These are phyloP conservation scores for Leucopsar rothschildi DNA, from an alignment of 2,113 vertebrate genomes.

Conservation along the genomic window DNA sequence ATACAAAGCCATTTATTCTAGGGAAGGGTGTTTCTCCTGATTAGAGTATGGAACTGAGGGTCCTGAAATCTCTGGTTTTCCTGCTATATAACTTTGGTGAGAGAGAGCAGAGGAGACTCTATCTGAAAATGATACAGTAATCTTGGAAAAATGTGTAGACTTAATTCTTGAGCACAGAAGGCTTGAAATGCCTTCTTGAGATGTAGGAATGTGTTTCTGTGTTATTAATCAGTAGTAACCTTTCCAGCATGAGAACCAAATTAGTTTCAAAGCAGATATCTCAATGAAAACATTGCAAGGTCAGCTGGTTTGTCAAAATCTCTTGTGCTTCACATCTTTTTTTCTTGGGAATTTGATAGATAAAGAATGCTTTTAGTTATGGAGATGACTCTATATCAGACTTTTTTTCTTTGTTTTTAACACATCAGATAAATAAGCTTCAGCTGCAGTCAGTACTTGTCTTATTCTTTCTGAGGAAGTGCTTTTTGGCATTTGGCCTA, in stretches of 20 bases:
- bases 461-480: background rate
- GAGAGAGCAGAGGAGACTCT: accelerated
- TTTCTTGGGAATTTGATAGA: background rate
- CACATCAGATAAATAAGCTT: background rate
- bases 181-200: background rate
- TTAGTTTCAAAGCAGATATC: background rate
- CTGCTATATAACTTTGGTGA: background rate
- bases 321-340: background rate
- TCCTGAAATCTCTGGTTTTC: background rate
- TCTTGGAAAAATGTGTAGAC: background rate
- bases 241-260: background rate
- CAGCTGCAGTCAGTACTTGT: background rate
- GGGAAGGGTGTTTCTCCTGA: background rate
- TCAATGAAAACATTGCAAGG: background rate
- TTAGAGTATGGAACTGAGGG: background rate
- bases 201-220: background rate
- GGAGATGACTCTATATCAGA: background rate
- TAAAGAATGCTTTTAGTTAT: background rate
- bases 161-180: background rate
- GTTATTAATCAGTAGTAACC: background rate
- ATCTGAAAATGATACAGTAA: background rate
- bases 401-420: background rate
- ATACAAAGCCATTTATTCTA: background rate
- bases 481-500: background rate
- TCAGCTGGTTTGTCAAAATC: background rate